Percentiles rank a stretch among this genome's conserved stretches.
These are phyloP conservation scores for Chaenodraco wilsoni DNA, from an alignment of 2,797 vertebrate species.

Conservation along the genomic window DNA sequence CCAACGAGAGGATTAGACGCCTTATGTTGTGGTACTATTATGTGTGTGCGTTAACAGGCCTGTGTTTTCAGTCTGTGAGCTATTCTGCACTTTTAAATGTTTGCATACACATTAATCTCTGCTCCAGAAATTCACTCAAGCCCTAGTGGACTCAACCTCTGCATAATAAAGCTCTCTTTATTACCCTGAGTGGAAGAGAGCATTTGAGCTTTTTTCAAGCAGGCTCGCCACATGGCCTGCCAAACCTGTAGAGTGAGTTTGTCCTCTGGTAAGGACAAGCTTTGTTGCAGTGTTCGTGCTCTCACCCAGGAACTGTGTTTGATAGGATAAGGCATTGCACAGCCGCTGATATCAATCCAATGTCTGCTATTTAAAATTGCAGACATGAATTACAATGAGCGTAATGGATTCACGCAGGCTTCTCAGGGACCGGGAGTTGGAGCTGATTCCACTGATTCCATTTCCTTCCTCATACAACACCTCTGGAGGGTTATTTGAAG, in stretches of 20 bases:
- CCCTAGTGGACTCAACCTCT: slow-evolving; percentile 26
- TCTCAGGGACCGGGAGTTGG: slow-evolving; percentile 36
- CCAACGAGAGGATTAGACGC: slow-evolving; percentile 71
- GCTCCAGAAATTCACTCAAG: slow-evolving; percentile 27
- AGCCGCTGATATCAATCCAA: slow-evolving; percentile 60
- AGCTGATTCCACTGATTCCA: slow-evolving; percentile 53
- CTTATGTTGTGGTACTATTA: slow-evolving; percentile 56
- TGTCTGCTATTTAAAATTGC: slow-evolving; percentile 62
- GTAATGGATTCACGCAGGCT: slow-evolving; percentile 63
- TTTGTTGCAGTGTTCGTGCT: slow-evolving; percentile 58
- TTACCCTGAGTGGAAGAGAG: slow-evolving; percentile 24
- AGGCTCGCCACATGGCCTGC: slow-evolving; percentile 23
- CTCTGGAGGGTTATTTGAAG: slow-evolving; percentile 61
- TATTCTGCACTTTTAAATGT: slow-evolving; percentile 28
- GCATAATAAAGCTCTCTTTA: slow-evolving; percentile 33
- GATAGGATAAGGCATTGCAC: slow-evolving; percentile 57
- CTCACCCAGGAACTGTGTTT: slow-evolving; percentile 56
- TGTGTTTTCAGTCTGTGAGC: slow-evolving; percentile 23
- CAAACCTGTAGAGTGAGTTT: slow-evolving; percentile 56
- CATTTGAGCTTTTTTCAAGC: slow-evolving; percentile 31
- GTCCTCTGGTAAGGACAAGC: slow-evolving; percentile 67
- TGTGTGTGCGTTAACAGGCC: slow-evolving; percentile 10
- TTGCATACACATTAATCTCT: slow-evolving; percentile 17
- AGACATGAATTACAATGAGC: slow-evolving; percentile 62
- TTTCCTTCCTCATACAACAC: slow-evolving; percentile 41